A percentile compares a stretch with the other conserved stretches of the same genome.
Evolutionary conservation across 2,113 vertebrate species (phyloP).

Genomic region (Mus pahari): DNA sequence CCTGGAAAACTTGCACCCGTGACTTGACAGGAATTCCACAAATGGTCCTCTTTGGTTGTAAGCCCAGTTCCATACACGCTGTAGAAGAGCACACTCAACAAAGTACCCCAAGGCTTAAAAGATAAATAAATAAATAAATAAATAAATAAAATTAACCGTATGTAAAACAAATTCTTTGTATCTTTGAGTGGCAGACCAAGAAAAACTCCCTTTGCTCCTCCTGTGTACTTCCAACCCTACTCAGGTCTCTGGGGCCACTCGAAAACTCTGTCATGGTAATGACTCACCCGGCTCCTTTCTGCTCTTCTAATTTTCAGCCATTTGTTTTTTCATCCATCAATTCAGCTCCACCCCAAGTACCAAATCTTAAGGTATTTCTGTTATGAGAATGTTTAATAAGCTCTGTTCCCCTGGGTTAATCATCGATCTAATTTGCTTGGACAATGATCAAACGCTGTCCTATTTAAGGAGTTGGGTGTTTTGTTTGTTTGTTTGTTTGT

Average conservation of each 20-base stretch:
- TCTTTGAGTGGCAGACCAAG: not conserved
- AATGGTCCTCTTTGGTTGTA: not conserved
- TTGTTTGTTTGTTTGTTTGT: too few species aligned
- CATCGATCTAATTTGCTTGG: constrained; percentile 39
- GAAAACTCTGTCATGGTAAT: not conserved
- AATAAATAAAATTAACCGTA: not conserved
- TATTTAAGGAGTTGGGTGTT: not conserved
- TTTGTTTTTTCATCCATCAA: not conserved
- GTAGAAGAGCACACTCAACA: not conserved
- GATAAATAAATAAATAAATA: too few species aligned
- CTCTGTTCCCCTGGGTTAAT: not conserved
- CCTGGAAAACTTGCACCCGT: not conserved
- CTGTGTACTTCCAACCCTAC: not conserved
- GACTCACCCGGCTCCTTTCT: constrained; percentile 27
- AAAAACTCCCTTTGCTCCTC: constrained; percentile 30
- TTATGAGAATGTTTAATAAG: constrained; percentile 42
- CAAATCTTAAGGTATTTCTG: constrained; percentile 34
- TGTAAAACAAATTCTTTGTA: not conserved
- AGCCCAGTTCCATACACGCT: not conserved
- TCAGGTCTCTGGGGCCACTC: not conserved
- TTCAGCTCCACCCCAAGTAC: not conserved
- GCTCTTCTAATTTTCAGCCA: constrained; percentile 31
- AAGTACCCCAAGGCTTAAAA: constrained; percentile 25
- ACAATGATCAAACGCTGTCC: constrained; percentile 25
- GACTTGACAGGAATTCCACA: not conserved